phyloP scores from a whole-genome alignment of 2,797 vertebrate genomes.

The Xyrichtys novacula region DNA sequence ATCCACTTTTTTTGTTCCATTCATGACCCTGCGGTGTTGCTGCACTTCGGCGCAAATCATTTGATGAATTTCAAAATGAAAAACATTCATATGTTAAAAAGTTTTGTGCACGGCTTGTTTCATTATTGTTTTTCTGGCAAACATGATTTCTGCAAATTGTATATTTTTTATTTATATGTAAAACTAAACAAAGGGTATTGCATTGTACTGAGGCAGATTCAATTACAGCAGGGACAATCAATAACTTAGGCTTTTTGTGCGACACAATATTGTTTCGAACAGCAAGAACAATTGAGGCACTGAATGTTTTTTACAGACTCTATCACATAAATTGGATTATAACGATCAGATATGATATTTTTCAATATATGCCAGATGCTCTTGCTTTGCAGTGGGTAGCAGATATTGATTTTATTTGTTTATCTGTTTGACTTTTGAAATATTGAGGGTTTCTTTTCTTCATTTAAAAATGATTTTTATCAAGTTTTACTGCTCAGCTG shows the following conservation, averaged over 20 bases:
- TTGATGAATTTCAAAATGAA: constrained; percentile 36
- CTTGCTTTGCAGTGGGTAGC: constrained; percentile 81
- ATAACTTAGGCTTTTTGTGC: constrained; percentile 80
- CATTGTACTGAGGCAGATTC: constrained; percentile 69
- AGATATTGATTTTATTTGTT: constrained; percentile 80
- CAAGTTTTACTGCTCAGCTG: constrained; percentile 79
- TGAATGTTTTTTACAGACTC: constrained; percentile 83
- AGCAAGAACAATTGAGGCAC: constrained; percentile 81
- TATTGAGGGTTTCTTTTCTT: constrained; percentile 65
- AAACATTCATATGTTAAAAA: constrained; percentile 25
- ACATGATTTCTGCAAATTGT: constrained; percentile 53
- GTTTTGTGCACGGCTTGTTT: constrained; percentile 32
- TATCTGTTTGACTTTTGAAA: constrained; percentile 73
- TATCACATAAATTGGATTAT: constrained; percentile 85
- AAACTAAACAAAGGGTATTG: constrained; percentile 77
- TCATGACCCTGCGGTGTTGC: constrained; percentile 14
- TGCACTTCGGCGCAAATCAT: constrained; percentile 11
- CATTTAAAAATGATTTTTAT: constrained; percentile 73
- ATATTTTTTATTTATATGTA: constrained; percentile 68
- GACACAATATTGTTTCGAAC: constrained; percentile 86
- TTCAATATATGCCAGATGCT: constrained; percentile 90
- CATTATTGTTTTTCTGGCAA: constrained; percentile 49
- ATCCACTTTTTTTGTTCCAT: constrained; percentile 22
- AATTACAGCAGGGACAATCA: constrained; percentile 82
- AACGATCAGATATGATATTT: constrained; percentile 82